Base-by-base conservation (phyloP, 2,888 invertebrate species). In the Lycaena phlaeas region DNA sequence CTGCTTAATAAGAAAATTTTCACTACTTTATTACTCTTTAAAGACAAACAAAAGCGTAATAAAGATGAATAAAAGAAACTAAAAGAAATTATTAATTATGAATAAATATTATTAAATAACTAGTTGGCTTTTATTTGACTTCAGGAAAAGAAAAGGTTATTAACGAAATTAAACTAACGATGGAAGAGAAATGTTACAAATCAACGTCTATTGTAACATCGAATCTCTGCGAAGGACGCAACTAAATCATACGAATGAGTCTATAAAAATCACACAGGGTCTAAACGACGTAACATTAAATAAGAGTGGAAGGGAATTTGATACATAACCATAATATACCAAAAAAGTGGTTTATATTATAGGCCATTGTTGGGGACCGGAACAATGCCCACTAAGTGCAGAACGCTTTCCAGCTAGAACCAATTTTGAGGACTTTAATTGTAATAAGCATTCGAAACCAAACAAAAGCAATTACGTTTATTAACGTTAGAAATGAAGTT, bases 361-460 rank as follows among this genome's bases (percentile, higher is more conserved):
- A 63, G 51, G 53, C 59, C 53, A 57, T 52, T 54, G 59, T 51
- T 60, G 54, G 48, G 56, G 53, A 58, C 58, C 56, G 54, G 64
- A 61, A 78, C 76, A 78, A 78, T 76, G 54, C 69, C 73, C 76
- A n/a, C n/a, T n/a, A n/a, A 75, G 72, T 76, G 66, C 70, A 72
- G 75, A 73, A 74, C 66, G 62, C 68, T 68, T 71, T 68, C 64
- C 67, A 61, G 56, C 61, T 63, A 63, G 60, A 68, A 63, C 64
- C 64, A 74, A 72, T 72, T 71, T 70, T 60, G 70, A 69, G 61
- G 68, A 69, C 62, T 65, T 67, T 61, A n/a, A n/a, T n/a, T 64
- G 68, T 74, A 73, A 72, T 75, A 77, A 75, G 71, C 72, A 68
- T 69, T 72, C 71, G 65, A 57, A 63, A 52, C 56, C 72, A 74